Evolutionary conservation across 2,113 vertebrate species (phyloP).

Genomic region (Caracal caracal): DNA sequence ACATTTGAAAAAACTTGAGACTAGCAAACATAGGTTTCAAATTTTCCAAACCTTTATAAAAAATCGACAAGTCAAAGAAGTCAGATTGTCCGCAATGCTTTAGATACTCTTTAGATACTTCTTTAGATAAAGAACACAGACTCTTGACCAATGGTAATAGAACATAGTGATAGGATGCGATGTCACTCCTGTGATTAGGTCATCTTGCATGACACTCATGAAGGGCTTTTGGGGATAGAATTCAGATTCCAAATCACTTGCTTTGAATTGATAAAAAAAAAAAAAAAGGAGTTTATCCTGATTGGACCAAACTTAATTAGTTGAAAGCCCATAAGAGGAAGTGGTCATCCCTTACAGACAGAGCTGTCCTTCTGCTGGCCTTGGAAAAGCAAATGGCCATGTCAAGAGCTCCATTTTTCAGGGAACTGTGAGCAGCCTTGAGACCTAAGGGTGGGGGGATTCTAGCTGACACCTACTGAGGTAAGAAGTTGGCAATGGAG

Average conservation of each 20-base stretch:
- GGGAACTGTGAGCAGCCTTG: not conserved
- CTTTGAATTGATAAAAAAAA: not conserved
- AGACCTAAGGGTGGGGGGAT: not conserved
- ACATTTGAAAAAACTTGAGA: slow-evolving; percentile 13
- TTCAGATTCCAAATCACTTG: not conserved
- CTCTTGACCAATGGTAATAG: not conserved
- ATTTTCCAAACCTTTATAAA: not conserved
- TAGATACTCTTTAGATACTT: not conserved
- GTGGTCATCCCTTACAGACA: not conserved
- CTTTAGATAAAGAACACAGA: not conserved
- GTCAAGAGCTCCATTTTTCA: not conserved
- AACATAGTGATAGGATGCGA: not conserved
- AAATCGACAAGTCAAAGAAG: not conserved
- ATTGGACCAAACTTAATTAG: not conserved
- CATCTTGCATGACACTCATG: not conserved
- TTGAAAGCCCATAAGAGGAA: not conserved
- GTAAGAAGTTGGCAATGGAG: not conserved
- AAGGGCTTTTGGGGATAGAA: not conserved
- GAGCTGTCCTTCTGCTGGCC: not conserved
- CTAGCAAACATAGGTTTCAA: not conserved
- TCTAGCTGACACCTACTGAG: not conserved
- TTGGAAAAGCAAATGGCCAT: not conserved
- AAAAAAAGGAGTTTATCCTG: not conserved
- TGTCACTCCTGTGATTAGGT: not conserved
- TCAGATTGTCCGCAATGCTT: not conserved